phyloP scores from a whole-genome alignment of 2,888 invertebrate species.

The Leucophenga montana region DNA sequence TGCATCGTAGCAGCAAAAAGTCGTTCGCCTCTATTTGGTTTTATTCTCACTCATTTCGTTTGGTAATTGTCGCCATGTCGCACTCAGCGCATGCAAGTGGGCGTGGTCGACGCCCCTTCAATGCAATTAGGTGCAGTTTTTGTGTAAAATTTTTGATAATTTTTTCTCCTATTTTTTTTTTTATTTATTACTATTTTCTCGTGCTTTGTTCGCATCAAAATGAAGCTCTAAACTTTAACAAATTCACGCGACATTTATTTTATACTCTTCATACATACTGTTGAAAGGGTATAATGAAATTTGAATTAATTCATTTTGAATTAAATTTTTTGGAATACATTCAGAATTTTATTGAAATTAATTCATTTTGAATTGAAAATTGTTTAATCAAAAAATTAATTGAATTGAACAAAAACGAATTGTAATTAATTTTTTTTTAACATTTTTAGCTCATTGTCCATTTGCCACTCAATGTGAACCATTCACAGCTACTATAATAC shows the following conservation, averaged over 20 bases:
- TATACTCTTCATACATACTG: neutral
- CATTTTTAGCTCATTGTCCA: too few relatives aligned
- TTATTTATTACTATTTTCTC: conserved; percentile 24
- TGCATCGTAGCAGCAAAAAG: neutral
- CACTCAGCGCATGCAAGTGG: conserved; percentile 16
- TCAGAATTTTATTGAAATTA: too few relatives aligned
- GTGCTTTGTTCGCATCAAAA: conserved; percentile 47
- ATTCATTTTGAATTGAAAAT: too few relatives aligned
- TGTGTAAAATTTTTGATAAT: conserved; percentile 23
- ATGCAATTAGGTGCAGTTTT: conserved; percentile 18
- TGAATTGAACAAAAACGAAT: too few relatives aligned
- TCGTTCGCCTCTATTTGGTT: neutral
- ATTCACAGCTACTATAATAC: too few relatives aligned
- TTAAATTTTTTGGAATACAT: too few relatives aligned
- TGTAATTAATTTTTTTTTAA: too few relatives aligned
- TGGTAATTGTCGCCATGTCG: conserved; percentile 19
- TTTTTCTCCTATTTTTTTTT: conserved; percentile 38
- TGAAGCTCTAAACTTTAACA: conserved; percentile 72
- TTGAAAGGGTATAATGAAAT: too few relatives aligned
- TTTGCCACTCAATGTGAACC: too few relatives aligned
- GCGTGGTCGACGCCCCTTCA: conserved; percentile 19
- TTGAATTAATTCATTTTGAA: too few relatives aligned
- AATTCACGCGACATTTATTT: conserved; percentile 67
- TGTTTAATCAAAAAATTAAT: too few relatives aligned
- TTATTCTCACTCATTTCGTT: neutral